Conservation (phyloP, 2,888 invertebrate species). For the Galerucella calmariensis region DNA sequence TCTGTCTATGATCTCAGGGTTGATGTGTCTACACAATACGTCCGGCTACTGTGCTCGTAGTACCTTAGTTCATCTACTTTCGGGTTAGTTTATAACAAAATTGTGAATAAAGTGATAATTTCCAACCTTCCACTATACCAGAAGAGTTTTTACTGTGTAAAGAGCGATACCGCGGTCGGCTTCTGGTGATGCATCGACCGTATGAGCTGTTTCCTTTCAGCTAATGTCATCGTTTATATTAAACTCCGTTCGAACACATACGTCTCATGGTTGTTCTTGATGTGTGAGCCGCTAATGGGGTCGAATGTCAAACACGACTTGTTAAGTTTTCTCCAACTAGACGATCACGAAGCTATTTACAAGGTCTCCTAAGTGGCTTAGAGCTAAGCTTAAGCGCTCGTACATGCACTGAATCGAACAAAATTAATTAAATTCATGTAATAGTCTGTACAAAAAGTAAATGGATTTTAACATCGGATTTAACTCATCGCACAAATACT, state of each 20-base stretch:
- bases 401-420: neutral
- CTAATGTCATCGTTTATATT: constrained; percentile 42
- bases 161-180: neutral
- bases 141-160: neutral
- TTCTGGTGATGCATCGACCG: constrained; percentile 41
- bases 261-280: constrained; percentile 34
- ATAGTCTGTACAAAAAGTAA: no score
- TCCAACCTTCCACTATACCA: neutral
- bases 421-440: neutral
- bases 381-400: neutral
- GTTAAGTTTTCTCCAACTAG: constrained; percentile 25
- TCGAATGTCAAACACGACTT: constrained; percentile 33
- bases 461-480: no score
- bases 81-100: no score
- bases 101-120: neutral
- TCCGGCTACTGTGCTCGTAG: no score
- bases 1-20: no score
- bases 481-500: no score
- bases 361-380: neutral
- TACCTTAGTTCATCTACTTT: no score
- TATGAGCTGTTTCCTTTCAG: constrained; percentile 26
- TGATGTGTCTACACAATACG: no score
- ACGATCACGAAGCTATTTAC: constrained; percentile 26
- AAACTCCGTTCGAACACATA: constrained; percentile 34
- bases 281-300: constrained; percentile 36